Conservation (phyloP, 2,888 invertebrate genomes). For the Nemoura dubitans region DNA sequence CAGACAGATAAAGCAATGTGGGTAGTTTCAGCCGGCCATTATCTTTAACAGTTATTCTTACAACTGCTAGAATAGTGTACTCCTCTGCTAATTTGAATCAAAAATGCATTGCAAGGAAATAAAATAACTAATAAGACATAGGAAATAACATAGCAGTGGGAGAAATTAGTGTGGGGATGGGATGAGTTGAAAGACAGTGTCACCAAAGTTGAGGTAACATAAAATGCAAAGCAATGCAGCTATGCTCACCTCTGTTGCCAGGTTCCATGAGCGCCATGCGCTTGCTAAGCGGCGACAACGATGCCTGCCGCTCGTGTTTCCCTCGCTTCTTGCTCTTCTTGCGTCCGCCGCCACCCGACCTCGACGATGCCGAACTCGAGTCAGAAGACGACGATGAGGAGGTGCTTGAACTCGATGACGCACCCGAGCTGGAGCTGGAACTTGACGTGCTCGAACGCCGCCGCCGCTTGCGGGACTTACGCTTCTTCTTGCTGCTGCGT, state of each 20-base stretch:
- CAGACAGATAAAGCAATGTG: too few relatives aligned
- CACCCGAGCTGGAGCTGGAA: slow-evolving; percentile 62
- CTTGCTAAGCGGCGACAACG: slow-evolving; percentile 83
- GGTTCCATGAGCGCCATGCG: slow-evolving; percentile 80
- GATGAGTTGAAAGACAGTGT: too few relatives aligned
- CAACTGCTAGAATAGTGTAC: too few relatives aligned
- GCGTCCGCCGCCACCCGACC: slow-evolving; percentile 46
- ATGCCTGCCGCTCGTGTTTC: slow-evolving; percentile 69
- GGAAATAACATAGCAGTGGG: too few relatives aligned
- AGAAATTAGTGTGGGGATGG: too few relatives aligned
- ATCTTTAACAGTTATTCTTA: too few relatives aligned
- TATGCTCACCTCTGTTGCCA: slow-evolving; percentile 58
- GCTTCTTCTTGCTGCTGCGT: slow-evolving; percentile 59
- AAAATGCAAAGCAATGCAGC: too few relatives aligned
- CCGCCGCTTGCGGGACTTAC: slow-evolving; percentile 60
- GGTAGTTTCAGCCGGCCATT: too few relatives aligned
- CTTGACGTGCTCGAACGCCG: slow-evolving; percentile 57
- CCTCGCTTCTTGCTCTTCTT: slow-evolving; percentile 54
- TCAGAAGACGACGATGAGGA: slow-evolving; percentile 58
- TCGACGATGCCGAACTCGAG: slow-evolving; percentile 70
- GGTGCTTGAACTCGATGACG: slow-evolving; percentile 68
- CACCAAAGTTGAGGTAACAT: too few relatives aligned
- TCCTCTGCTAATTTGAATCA: too few relatives aligned
- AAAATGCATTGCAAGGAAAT: too few relatives aligned
- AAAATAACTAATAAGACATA: too few relatives aligned